Evolutionary conservation across 2,113 vertebrate species (phyloP), one percentile per base, ranked within the genome.

Genomic region (Gila orcuttii): DNA sequence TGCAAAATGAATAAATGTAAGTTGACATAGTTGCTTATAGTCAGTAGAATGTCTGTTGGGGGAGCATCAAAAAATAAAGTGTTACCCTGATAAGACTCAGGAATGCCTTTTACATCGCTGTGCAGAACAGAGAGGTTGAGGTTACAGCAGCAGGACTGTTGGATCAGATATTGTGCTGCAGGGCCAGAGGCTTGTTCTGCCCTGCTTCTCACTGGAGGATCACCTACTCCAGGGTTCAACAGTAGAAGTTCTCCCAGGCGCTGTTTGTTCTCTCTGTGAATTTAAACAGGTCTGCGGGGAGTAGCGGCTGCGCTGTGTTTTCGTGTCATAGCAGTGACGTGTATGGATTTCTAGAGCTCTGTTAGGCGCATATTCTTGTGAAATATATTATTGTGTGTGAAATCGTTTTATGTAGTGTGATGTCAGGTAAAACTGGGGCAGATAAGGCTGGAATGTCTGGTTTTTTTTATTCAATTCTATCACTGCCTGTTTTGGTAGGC

Each of bases 221-320:
- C 50, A 77, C 50, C 28, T 77, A 55, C 42, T 77, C 75, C 25
- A 8, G 57, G 77, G 52, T 62, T 79, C 77, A 79, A 25, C 52
- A 39, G 31, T 15, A 10, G 23, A 79, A 57, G 60, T n/a, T 25
- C 55, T 79, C 57, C 23, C 77, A 36, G 77, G 77, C 33, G 31
- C 50, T 39, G 33, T 79, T 60, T 79, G 77, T 77, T 77, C 57
- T 79, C 71, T n/a, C 75, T 11, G 19, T 60, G 77, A 60, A 42
- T 79, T 60, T 79, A 39, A 39, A 23, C 55, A 79, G 9, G 2
- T 60, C 55, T 42, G 23, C 31, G 2, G 28, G 25, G 50, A 6
- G 25, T 50, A 55, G 50, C 50, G 21, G 15, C 47, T 28, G 50
- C 28, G 0, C 6, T 23, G 19, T 19, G 52, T 52, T 52, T 7